Evolutionary conservation across 2,797 vertebrate species (phyloP), one percentile per base, ranked within the genome.

Genomic region (Xenentodon cancila): DNA sequence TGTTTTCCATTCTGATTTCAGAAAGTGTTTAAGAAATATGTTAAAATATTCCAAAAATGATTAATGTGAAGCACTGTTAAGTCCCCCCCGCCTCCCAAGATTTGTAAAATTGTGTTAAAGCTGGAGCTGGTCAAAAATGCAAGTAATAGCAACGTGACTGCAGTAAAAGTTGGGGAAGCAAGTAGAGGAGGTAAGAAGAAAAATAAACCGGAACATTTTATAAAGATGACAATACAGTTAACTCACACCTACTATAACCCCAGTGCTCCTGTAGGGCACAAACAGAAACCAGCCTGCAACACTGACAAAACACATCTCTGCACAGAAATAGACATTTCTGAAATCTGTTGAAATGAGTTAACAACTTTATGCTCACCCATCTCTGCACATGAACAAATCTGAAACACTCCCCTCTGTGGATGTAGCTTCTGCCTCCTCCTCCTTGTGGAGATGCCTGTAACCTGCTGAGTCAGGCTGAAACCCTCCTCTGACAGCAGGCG

Each of bases 391-490:
- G 25, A 30, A 50, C 17, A 21, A 17, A 56, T 56, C 44, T 5
- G 16, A 5, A 64, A 4, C 43, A 20, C 8, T 40, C 12, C 56
- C 59, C 52, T 48, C 57, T 21, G 2, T 49, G 44, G 59, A 42
- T 56, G 64, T 68, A 68, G 45, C 65, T 76, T 72, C 67, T 71
- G 45, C 62, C 59, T 90, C 96, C 91, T 94, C 91, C 92, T 96
- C 95, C 82, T 95, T 71, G 78, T 67, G 92, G 76, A 81, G 92
- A 95, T 69, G 58, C 91, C 89, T 81, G 94, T 94, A 85, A 95
- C 93, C 93, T 96, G 95, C 79, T 94, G 94, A 68, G 84, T 87
- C 82, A 95, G 88, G 86, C 91, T 94, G 93, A 93, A 90, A 88
- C 94, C 94, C 83, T 94, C 89, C 68, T 94, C 92, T 88, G 92